Evolutionary conservation across 2,888 invertebrate genomes (phyloP).

Genomic region (Suillia variegata): DNA sequence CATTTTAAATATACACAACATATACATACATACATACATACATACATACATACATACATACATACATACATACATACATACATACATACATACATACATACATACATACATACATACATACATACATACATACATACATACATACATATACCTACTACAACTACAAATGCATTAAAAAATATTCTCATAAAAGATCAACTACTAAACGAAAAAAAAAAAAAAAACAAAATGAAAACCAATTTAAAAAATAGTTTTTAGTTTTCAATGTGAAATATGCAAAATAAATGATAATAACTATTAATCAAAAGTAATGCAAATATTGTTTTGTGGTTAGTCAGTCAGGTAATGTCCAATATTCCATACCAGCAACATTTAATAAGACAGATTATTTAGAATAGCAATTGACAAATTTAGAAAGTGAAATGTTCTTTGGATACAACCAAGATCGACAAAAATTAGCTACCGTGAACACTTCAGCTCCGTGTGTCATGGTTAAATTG

Average conservation of each 20-base stretch:
- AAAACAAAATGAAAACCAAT: too few species aligned
- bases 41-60: slow-evolving; percentile 5
- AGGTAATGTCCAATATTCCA: too few species aligned
- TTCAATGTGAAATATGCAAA: slow-evolving; percentile 57
- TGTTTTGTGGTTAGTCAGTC: too few species aligned
- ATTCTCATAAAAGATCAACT: not conserved
- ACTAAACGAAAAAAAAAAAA: too few species aligned
- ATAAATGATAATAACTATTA: slow-evolving; percentile 37
- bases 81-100: slow-evolving; percentile 7
- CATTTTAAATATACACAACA: slow-evolving; percentile 36
- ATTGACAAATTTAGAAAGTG: not conserved
- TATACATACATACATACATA: too few species aligned
- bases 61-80: slow-evolving; percentile 6
- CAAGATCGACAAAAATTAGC: too few species aligned
- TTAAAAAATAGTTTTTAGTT: slow-evolving; percentile 55
- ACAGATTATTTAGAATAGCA: not conserved
- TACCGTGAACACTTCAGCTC: too few species aligned
- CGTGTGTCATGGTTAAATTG: too few species aligned
- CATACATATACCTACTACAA: not conserved
- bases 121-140: slow-evolving; percentile 22
- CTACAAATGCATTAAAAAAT: slow-evolving; percentile 1
- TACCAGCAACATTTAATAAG: not conserved
- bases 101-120: slow-evolving; percentile 24
- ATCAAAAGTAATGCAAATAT: not conserved
- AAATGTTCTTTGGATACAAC: too few species aligned